Evolutionary conservation across 2,113 vertebrate genomes (phyloP).

Genomic region (Gymnarchus niloticus): DNA sequence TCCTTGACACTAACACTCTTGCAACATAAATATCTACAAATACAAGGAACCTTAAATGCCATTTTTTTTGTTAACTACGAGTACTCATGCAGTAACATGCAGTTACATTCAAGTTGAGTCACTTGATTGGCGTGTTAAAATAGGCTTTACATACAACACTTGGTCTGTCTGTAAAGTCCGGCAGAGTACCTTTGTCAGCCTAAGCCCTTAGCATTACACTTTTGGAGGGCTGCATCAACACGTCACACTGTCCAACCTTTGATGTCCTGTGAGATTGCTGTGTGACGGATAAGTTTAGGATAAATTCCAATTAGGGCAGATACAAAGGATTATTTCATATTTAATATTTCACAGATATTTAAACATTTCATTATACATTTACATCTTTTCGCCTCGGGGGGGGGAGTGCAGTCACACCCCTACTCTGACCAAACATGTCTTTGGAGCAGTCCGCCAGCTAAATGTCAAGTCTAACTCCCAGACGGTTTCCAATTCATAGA

Average conservation of each 20-base stretch:
- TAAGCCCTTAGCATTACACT: too few relatives aligned
- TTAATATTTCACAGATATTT: not conserved
- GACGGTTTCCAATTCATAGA: not conserved
- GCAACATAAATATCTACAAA: not conserved
- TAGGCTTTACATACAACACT: too few relatives aligned
- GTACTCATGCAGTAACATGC: too few relatives aligned
- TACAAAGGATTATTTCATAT: not conserved
- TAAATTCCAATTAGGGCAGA: not conserved
- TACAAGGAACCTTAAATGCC: not conserved
- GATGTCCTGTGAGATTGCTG: too few relatives aligned
- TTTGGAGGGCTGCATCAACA: too few relatives aligned
- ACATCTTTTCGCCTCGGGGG: not conserved
- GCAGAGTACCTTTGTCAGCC: too few relatives aligned
- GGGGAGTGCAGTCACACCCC: not conserved
- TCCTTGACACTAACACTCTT: not conserved
- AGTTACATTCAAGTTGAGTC: too few relatives aligned
- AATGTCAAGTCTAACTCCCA: not conserved
- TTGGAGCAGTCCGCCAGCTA: not conserved
- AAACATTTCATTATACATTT: constrained; percentile 16
- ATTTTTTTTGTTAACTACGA: too few relatives aligned
- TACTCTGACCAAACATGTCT: constrained; percentile 11
- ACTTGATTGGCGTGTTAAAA: too few relatives aligned
- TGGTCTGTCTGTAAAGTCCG: too few relatives aligned
- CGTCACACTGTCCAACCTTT: too few relatives aligned
- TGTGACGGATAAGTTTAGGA: not conserved